phyloP scores from a whole-genome alignment of 2,888 invertebrate genomes.

The Minunthozetes semirufus region DNA sequence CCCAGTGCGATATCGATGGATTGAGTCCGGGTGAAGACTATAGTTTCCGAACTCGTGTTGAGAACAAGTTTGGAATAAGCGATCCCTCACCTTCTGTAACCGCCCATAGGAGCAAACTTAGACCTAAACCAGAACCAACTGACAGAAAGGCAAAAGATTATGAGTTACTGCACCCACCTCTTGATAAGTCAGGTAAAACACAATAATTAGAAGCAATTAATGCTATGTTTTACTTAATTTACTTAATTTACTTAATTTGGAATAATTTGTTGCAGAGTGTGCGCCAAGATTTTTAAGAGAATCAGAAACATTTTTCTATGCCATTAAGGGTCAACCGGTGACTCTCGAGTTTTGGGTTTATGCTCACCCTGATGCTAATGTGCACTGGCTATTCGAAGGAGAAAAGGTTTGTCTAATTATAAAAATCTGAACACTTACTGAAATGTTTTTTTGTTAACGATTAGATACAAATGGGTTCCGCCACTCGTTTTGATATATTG shows the following conservation, averaged over 20 bases:
- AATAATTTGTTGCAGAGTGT: conserved; percentile 44
- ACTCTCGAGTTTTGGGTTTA: conserved; percentile 89
- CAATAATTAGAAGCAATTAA: background rate
- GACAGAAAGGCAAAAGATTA: conserved; percentile 42
- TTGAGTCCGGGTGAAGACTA: conserved; percentile 89
- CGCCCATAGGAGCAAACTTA: conserved; percentile 55
- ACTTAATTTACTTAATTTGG: conserved; percentile 19
- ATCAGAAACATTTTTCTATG: conserved; percentile 71
- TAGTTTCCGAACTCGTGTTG: conserved; percentile 87
- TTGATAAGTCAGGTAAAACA: conserved; percentile 41
- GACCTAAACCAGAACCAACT: conserved; percentile 31
- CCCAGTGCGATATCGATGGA: conserved; percentile 79
- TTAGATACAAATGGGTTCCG: conserved; percentile 60
- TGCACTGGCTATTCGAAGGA: conserved; percentile 62
- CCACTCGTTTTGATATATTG: conserved; percentile 67
- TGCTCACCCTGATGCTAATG: conserved; percentile 90
- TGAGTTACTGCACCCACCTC: conserved; percentile 40
- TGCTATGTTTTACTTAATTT: background rate
- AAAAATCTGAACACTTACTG: background rate
- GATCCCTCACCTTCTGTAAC: conserved; percentile 88
- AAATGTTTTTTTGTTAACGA: background rate
- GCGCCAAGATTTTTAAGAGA: conserved; percentile 68
- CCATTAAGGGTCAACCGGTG: conserved; percentile 81
- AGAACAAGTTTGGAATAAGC: conserved; percentile 91
- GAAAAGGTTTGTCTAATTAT: background rate